Conservation (phyloP, 1,140 invertebrate species). For the Geopemphigus sp. region DNA sequence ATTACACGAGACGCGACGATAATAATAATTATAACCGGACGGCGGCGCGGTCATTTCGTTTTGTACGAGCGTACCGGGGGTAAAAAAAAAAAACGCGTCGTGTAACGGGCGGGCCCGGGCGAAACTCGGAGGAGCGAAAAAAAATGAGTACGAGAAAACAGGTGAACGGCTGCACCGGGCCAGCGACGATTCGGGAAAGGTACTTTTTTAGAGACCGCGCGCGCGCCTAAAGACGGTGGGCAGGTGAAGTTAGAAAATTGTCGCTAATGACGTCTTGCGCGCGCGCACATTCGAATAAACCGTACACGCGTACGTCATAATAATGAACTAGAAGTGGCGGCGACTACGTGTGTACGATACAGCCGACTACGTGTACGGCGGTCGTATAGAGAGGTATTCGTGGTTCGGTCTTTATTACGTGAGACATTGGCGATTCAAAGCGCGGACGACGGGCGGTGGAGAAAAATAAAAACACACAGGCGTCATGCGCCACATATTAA, state of each 20-base stretch:
- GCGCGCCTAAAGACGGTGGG: neutral
- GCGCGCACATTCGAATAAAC: neutral
- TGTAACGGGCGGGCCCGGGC: neutral
- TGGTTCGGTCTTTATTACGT: slow-evolving; percentile 6
- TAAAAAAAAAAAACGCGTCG: too few species aligned
- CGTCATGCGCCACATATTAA: slow-evolving; percentile 42
- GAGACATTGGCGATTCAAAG: slow-evolving; percentile 28
- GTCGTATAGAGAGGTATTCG: too few species aligned
- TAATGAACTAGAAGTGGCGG: slow-evolving; percentile 4
- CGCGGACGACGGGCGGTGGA: slow-evolving; percentile 26
- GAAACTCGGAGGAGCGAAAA: neutral
- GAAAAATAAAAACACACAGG: neutral
- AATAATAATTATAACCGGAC: neutral
- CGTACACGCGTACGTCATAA: slow-evolving; percentile 5
- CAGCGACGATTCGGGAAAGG: neutral
- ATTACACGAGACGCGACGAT: neutral
- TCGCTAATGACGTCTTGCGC: slow-evolving; percentile 28
- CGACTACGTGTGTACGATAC: neutral
- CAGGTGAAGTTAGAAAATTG: slow-evolving; percentile 38
- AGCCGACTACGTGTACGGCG: too few species aligned
- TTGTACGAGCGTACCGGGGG: too few species aligned
- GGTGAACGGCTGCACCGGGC: slow-evolving; percentile 38
- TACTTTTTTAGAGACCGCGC: too few species aligned
- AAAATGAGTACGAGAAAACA: neutral
- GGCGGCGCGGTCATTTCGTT: neutral